Conservation (phyloP, 2,888 invertebrate species). For the Dicyrtomina minuta region DNA sequence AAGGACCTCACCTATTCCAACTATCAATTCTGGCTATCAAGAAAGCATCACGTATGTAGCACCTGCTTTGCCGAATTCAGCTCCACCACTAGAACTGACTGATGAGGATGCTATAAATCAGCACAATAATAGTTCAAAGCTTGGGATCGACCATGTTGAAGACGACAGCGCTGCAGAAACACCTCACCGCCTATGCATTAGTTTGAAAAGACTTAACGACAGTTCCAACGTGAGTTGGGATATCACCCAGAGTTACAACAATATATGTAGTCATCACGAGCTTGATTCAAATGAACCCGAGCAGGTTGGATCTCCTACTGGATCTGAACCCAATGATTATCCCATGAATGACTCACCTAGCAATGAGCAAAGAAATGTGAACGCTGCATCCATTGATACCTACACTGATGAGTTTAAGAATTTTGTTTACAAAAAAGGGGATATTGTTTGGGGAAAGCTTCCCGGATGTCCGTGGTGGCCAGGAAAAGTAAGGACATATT, state of each 20-base stretch:
- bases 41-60: too few species aligned
- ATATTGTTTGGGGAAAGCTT: slow-evolving; percentile 85
- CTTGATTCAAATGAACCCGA: slow-evolving; percentile 27
- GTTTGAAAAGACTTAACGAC: slow-evolving; percentile 69
- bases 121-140: not conserved
- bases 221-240: slow-evolving; percentile 66
- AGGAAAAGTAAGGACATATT: slow-evolving; percentile 63
- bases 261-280: slow-evolving; percentile 31
- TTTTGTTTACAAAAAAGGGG: slow-evolving; percentile 60
- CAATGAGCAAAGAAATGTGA: slow-evolving; percentile 21
- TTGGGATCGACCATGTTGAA: not conserved
- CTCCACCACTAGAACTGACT: too few species aligned
- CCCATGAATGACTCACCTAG: slow-evolving; percentile 38
- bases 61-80: too few species aligned
- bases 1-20: not conserved
- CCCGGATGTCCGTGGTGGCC: slow-evolving; percentile 90
- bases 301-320: slow-evolving; percentile 24
- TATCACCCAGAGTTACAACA: slow-evolving; percentile 46
- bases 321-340: slow-evolving; percentile 27
- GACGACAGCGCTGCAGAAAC: not conserved
- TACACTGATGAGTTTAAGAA: slow-evolving; percentile 39
- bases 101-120: too few species aligned
- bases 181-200: slow-evolving; percentile 71
- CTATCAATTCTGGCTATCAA: too few species aligned
- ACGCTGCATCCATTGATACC: slow-evolving; percentile 36